These are phyloP conservation scores for Rafetus swinhoei DNA, from an alignment of 2,113 vertebrate species.

Conservation along the genomic window DNA sequence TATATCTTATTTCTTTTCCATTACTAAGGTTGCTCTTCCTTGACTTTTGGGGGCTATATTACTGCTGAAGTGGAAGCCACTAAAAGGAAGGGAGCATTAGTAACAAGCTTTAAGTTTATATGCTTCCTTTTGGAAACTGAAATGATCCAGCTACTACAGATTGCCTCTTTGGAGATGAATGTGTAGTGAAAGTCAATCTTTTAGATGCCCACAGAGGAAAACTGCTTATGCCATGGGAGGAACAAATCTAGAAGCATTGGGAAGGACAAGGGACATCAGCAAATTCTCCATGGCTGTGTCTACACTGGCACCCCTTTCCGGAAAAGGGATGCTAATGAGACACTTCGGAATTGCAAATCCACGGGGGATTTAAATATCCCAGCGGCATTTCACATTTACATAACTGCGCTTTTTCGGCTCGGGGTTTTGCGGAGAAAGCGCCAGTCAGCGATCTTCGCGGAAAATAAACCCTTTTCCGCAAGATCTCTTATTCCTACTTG, in stretches of 20 bases:
- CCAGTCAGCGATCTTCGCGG: no score
- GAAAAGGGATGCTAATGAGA: no score
- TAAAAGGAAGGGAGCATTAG: constrained; percentile 42
- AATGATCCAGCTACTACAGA: constrained; percentile 25
- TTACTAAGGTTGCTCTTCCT: background rate
- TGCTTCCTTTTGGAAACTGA: constrained; percentile 47
- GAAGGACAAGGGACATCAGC: background rate
- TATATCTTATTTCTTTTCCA: constrained; percentile 61
- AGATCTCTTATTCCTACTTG: no score
- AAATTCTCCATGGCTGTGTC: background rate
- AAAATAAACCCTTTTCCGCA: no score
- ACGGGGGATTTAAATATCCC: no score
- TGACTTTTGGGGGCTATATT: background rate
- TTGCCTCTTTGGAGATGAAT: background rate
- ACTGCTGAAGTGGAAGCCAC: constrained; percentile 50
- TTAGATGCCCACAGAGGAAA: background rate
- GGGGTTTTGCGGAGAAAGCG: no score
- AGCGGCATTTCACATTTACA: no score
- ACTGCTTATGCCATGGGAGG: background rate
- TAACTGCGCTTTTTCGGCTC: no score
- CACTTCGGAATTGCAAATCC: no score
- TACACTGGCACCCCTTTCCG: no score
- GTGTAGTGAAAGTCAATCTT: background rate
- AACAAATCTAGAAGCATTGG: background rate
- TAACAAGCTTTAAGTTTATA: constrained; percentile 17